Evolutionary conservation across 2,113 vertebrate species (phyloP), one percentile per base, ranked within the genome.

Genomic region (Cromileptes altivelis): DNA sequence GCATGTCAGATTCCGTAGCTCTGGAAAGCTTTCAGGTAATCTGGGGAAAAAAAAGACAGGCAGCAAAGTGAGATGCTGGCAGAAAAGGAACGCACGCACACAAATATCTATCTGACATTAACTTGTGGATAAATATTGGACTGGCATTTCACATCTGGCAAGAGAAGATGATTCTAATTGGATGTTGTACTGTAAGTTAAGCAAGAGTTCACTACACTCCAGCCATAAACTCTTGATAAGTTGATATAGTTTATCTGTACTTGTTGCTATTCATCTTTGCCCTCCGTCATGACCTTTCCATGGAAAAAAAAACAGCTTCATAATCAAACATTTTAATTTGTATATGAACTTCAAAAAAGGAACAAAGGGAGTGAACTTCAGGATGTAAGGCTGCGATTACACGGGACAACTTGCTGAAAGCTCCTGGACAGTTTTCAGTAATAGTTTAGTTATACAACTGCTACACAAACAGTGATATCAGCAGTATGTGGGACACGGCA

Each of bases 11-110:
- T 97, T 99, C 90, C 96, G 95, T 73, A 99, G 94, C 87, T 99
- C 97, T 52, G 97, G 96, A 93, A 99, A 99, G 91, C 96, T 99
- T 93, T 97, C 97, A 0, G 98, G 98, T 93, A 99, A 97, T 94
- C 98, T 99, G 77, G n/a, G 77, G n/a, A 91, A 81, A 58, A 71
- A 67, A 64, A 58, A 71, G n/a, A 81, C 21, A 82, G 10, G 60
- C 10, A 19, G 49, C 53, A 42, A 19, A 52, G 63, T 75, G 23
- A 82, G n/a, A 79, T n/a, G 1, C 40, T n/a, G 21, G 33, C 33
- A 52, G 27, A 40, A 55, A 55, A 37, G 33, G 33, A 37, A 1
- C 33, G 6, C 33, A 37, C 6, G 33, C 14, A 3, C 8, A 45
- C 42, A 45, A 45, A 45, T 10, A 2, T 42, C 10, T 45, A 11